A percentile compares a stretch with the other conserved stretches of the same genome.
Evolutionary conservation across 2,113 vertebrate species (phyloP).

Genomic region (Pterocles orientalis): DNA sequence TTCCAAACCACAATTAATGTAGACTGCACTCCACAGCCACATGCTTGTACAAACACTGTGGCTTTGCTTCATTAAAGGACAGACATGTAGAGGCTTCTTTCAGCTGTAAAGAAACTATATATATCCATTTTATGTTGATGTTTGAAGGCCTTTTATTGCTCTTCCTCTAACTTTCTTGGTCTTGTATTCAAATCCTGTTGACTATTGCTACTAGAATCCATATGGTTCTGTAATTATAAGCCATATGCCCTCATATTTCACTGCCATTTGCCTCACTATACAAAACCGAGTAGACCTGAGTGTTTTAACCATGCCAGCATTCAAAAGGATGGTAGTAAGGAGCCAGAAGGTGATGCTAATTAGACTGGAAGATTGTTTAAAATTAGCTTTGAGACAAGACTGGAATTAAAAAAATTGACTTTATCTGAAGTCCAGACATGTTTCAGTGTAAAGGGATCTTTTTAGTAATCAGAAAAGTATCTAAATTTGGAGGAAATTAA

Average conservation of each 20-base stretch:
- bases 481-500: not conserved
- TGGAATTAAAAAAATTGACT: not conserved
- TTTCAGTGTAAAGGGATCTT: not conserved
- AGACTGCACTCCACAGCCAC: not conserved
- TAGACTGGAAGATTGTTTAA: slow-evolving; percentile 51
- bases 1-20: not conserved
- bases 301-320: not conserved
- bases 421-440: not conserved
- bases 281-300: not conserved
- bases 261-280: slow-evolving; percentile 28
- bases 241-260: slow-evolving; percentile 37
- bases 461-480: not conserved
- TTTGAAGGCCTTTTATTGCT: not conserved
- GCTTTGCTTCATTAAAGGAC: not conserved
- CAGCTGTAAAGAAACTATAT: not conserved
- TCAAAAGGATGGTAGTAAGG: not conserved
- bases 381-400: not conserved
- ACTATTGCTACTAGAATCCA: slow-evolving; percentile 29
- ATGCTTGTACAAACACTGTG: not conserved
- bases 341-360: slow-evolving; percentile 43
- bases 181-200: not conserved
- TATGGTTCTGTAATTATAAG: slow-evolving; percentile 36
- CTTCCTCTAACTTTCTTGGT: not conserved
- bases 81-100: not conserved
- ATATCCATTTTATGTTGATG: not conserved